Evolutionary conservation across 2,113 vertebrate species (phyloP).

Genomic region (Scomber colias): DNA sequence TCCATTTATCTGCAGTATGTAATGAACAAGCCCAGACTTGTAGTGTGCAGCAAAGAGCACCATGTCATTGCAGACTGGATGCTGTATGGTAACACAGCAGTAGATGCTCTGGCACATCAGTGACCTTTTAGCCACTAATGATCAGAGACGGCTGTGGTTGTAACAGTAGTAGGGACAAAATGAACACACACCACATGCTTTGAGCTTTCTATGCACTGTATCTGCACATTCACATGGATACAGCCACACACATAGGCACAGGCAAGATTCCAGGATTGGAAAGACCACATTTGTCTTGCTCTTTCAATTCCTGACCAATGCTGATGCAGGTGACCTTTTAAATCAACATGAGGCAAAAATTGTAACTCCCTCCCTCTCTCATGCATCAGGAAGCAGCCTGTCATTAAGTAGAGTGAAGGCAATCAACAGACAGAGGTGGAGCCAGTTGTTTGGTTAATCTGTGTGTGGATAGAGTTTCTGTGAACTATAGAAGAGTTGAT

Average conservation of each 20-base stretch:
- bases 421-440: constrained; percentile 21
- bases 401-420: constrained; percentile 27
- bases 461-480: constrained; percentile 37
- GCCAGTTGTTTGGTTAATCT: constrained; percentile 30
- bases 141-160: constrained; percentile 58
- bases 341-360: constrained; percentile 43
- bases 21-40: not conserved
- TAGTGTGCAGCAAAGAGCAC: not conserved
- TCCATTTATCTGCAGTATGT: not conserved
- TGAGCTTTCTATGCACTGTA: constrained; percentile 1
- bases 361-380: not conserved
- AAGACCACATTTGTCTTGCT: constrained; percentile 63
- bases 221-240: constrained; percentile 2
- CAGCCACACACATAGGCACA: not conserved
- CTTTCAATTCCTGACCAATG: constrained; percentile 40
- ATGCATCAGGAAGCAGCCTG: constrained; percentile 14
- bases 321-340: constrained; percentile 69
- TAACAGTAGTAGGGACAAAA: constrained; percentile 46
- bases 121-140: constrained; percentile 72
- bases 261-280: constrained; percentile 39
- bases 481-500: constrained; percentile 36
- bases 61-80: not conserved
- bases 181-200: constrained; percentile 26
- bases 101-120: constrained; percentile 37
- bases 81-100: constrained; percentile 2